Conservation (phyloP, 2,888 invertebrate genomes). For the Tipula lateralis region DNA sequence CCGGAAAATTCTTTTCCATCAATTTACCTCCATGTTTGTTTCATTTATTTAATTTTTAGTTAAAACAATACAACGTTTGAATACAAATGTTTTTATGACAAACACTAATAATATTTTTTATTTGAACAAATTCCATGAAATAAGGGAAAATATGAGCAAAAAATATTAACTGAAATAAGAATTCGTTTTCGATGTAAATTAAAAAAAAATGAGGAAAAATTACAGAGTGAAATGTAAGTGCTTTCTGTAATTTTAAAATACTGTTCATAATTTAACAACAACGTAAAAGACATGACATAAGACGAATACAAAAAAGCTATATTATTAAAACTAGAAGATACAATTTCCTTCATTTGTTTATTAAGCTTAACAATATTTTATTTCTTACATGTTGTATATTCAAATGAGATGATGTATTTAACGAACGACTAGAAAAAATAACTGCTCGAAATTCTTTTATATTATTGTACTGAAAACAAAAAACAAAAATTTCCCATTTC, state of each 20-base stretch:
- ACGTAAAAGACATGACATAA: neutral
- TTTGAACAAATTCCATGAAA: neutral
- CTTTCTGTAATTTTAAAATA: neutral
- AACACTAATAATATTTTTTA: neutral
- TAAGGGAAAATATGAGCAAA: neutral
- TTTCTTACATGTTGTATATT: neutral
- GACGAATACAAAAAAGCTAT: neutral
- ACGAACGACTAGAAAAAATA: neutral
- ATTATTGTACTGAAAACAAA: neutral
- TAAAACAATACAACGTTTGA: neutral
- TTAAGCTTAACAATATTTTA: neutral
- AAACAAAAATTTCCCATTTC: neutral
- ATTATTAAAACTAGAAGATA: neutral
- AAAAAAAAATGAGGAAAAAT: neutral
- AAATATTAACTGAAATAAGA: neutral
- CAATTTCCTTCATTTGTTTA: neutral
- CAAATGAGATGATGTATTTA: neutral
- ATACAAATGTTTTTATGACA: neutral
- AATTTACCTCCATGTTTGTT: neutral
- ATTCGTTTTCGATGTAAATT: neutral
- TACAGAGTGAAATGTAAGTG: neutral
- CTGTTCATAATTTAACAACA: neutral
- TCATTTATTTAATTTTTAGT: neutral
- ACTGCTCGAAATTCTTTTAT: neutral
- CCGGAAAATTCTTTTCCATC: neutral